Evolutionary conservation across 1,140 invertebrate genomes (phyloP).

Genomic region (Brachionus asplanchnoidis): DNA sequence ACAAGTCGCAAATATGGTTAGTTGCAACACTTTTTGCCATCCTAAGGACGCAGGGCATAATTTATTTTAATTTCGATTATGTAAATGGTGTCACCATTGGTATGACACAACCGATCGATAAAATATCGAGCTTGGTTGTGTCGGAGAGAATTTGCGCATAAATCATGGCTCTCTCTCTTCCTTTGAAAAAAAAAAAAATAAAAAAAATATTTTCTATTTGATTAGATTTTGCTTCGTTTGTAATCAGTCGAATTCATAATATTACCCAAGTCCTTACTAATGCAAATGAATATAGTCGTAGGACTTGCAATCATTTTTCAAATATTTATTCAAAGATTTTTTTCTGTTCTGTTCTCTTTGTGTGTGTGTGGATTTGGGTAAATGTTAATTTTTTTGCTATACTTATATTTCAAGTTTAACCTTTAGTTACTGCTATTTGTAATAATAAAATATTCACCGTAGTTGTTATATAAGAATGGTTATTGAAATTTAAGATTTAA

Average conservation of each 20-base stretch:
- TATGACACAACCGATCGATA: slow-evolving; percentile 33
- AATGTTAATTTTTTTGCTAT: slow-evolving; percentile 30
- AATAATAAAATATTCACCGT: slow-evolving; percentile 9
- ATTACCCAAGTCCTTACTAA: slow-evolving; percentile 27
- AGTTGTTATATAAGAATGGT: slow-evolving; percentile 16
- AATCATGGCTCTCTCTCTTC: slow-evolving; percentile 27
- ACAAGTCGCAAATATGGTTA: slow-evolving; percentile 22
- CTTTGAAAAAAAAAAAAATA: neutral
- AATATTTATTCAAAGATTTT: slow-evolving; percentile 31
- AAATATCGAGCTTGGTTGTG: neutral
- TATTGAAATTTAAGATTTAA: slow-evolving; percentile 36
- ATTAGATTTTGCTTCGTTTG: slow-evolving; percentile 28
- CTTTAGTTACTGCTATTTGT: slow-evolving; percentile 31
- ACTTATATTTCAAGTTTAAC: slow-evolving; percentile 34
- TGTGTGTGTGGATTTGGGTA: neutral
- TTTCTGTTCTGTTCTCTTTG: neutral
- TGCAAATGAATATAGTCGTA: neutral
- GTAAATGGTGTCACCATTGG: slow-evolving; percentile 29
- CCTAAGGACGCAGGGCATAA: slow-evolving; percentile 7
- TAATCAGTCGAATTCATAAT: slow-evolving; percentile 25
- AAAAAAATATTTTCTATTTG: slow-evolving; percentile 22
- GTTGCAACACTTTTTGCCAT: neutral
- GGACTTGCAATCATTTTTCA: slow-evolving; percentile 20
- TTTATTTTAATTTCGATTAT: slow-evolving; percentile 35
- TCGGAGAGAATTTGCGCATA: neutral